A percentile compares a stretch with the other conserved stretches of the same genome.
These are phyloP conservation scores for Motacilla tschutschensis DNA, from an alignment of 2,113 vertebrate species.

Conservation along the genomic window DNA sequence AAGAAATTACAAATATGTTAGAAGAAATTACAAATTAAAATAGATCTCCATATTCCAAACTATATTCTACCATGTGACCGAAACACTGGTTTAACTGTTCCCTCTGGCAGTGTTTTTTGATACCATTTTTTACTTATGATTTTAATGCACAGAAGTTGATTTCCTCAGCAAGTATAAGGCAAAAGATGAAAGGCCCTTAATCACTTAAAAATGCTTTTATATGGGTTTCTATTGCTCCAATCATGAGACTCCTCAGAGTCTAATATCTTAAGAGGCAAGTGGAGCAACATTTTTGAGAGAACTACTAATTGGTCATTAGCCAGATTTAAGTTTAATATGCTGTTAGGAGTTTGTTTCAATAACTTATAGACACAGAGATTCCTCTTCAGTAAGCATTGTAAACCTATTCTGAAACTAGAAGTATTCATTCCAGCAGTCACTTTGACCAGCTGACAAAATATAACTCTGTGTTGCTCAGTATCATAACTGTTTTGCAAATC, in stretches of 20 bases:
- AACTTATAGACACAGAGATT: not conserved
- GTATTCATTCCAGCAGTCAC: not conserved
- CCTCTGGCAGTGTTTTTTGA: not conserved
- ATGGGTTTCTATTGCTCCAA: not conserved
- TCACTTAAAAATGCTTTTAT: not conserved
- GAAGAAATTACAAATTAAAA: not conserved
- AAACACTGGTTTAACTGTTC: not conserved
- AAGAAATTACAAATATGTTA: not conserved
- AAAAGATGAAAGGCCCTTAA: not conserved
- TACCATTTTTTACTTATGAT: not conserved
- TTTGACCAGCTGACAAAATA: not conserved
- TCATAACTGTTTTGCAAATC: not conserved
- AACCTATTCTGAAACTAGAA: not conserved
- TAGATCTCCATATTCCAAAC: not conserved
- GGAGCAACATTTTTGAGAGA: not conserved
- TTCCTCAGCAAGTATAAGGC: not conserved
- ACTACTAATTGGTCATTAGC: not conserved
- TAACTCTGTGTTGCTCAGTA: not conserved
- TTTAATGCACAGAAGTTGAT: not conserved
- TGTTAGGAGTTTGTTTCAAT: not conserved
- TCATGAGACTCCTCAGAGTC: not conserved
- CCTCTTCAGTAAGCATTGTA: not conserved
- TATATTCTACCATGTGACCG: not conserved
- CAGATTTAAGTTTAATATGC: not conserved
- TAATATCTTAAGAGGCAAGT: not conserved